These are phyloP conservation scores for Falco columbarius DNA, from an alignment of 2,797 vertebrate genomes.

Conservation along the genomic window DNA sequence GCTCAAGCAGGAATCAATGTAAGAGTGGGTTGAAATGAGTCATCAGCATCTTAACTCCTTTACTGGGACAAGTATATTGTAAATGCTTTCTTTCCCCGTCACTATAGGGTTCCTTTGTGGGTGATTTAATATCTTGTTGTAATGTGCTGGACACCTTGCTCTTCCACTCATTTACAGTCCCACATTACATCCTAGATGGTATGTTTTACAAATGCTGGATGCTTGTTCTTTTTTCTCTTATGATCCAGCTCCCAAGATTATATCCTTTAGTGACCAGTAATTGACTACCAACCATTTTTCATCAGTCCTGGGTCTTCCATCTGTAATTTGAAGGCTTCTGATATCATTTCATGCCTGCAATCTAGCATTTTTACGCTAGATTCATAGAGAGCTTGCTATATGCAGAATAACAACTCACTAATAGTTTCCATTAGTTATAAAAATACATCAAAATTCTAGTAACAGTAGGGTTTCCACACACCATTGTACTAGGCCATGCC, in stretches of 20 bases:
- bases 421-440: neutral
- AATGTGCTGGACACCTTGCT: neutral
- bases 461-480: neutral
- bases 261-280: neutral
- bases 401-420: neutral
- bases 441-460: neutral
- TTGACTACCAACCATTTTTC: neutral
- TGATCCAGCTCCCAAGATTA: neutral
- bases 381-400: neutral
- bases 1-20: neutral
- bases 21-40: neutral
- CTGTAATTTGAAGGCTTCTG: neutral
- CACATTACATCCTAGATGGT: neutral
- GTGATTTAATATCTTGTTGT: neutral
- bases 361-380: neutral
- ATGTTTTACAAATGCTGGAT: neutral
- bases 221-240: neutral
- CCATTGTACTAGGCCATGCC: neutral
- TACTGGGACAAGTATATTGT: neutral
- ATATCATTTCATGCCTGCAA: neutral
- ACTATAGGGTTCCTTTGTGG: neutral
- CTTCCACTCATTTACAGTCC: neutral
- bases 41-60: neutral
- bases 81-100: neutral
- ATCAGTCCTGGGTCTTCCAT: fast-evolving